A percentile compares a stretch with the other conserved stretches of the same genome.
These are phyloP conservation scores for Chromis chromis DNA, from an alignment of 2,797 vertebrate species.

Conservation along the genomic window DNA sequence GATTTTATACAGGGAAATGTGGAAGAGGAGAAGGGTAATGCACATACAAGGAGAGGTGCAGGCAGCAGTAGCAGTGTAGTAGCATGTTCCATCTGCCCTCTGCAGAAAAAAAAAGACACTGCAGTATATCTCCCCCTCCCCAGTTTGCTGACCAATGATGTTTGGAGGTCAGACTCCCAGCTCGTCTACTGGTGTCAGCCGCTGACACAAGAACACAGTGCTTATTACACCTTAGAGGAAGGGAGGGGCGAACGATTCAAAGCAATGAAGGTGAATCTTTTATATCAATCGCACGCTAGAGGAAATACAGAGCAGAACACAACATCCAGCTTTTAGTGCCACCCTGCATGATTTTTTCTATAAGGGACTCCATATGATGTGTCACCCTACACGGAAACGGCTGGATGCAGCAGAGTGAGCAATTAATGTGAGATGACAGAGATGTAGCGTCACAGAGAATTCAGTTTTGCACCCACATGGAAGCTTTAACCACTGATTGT, in stretches of 20 bases:
- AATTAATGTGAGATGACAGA: neutral
- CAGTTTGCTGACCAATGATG: slow-evolving; percentile 78
- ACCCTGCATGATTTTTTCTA: neutral
- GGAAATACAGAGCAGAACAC: slow-evolving; percentile 3
- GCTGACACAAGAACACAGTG: slow-evolving; percentile 27
- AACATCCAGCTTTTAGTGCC: neutral
- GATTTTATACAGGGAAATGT: slow-evolving; percentile 14
- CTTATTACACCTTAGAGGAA: slow-evolving; percentile 31
- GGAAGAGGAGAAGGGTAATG: neutral
- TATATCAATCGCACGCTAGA: slow-evolving; percentile 2
- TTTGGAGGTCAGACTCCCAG: slow-evolving; percentile 77
- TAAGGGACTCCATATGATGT: slow-evolving; percentile 5
- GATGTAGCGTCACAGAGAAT: neutral
- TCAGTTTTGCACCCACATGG: neutral
- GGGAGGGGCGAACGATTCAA: neutral
- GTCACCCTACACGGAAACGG: slow-evolving; percentile 13
- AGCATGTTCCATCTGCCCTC: slow-evolving; percentile 65
- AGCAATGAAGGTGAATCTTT: slow-evolving; percentile 8
- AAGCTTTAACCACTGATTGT: neutral
- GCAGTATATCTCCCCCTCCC: slow-evolving; percentile 70
- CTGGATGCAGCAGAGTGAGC: neutral
- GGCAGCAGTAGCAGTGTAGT: slow-evolving; percentile 34
- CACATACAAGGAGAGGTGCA: slow-evolving; percentile 26
- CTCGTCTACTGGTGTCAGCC: slow-evolving; percentile 51
- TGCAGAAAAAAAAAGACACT: slow-evolving; percentile 66